Evolutionary conservation across 2,797 vertebrate genomes (phyloP), one percentile per base, ranked within the genome.

Genomic region (Enoplosus armatus): DNA sequence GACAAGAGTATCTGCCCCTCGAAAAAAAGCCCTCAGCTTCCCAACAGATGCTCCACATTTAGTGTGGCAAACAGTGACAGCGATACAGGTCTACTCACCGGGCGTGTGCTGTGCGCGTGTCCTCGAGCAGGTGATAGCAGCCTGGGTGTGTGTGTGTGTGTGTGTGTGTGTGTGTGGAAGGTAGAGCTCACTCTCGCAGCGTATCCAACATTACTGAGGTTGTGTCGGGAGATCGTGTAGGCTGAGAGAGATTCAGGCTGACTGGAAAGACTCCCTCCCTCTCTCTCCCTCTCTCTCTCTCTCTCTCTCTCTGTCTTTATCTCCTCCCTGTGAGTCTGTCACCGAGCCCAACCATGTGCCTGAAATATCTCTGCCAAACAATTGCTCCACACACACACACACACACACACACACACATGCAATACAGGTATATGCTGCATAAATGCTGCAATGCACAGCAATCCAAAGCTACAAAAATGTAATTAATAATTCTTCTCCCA

Each of bases 341-440:
- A 91, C 78, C 77, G 74, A 86, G 87, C 85, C 79, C 73, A 79
- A 72, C 89, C 88, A 93, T 94, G 91, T 84, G 85, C 89, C 82
- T 85, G 47, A 91, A 92, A 92, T 90, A 90, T 83, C 85, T 85
- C 87, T 84, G 89, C 80, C 89, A 92, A 91, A 88, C 85, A 92
- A 84, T 79, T 75, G 63, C 79, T 68, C 26, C 58, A 77, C 77
- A 82, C 41, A 37, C 59, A n/a, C 43, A 26, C 37, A 62, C 71
- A 45, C 62, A 45, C 31, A n/a, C 47, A 54, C 27, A 75, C 35
- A 51, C 60, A 71, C 41, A 61, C 62, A 50, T 26, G 24, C 10
- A 24, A 45, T 6, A 53, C 39, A 54, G 26, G 9, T 33, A 33
- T 35, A 20, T 29, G 4, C 18, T 26, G 27, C 15, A 43, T 27